These are phyloP conservation scores for Pelecanoides urinatrix DNA, from an alignment of 2,113 vertebrate genomes.

Conservation along the genomic window DNA sequence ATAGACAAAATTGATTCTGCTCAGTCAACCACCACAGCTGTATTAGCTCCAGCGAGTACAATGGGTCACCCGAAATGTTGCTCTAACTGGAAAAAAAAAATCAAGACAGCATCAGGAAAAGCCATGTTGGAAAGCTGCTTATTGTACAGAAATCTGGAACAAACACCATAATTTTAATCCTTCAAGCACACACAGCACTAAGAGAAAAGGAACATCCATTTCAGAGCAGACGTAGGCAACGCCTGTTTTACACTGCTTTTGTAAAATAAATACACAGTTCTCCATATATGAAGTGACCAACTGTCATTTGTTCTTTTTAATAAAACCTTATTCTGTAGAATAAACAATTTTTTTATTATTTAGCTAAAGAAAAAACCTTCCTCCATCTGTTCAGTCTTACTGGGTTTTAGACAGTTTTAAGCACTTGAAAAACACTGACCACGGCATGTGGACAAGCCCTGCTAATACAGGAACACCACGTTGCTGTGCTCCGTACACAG, in stretches of 20 bases:
- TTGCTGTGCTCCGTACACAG: background rate
- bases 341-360: background rate
- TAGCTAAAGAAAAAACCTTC: background rate
- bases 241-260: background rate
- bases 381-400: background rate
- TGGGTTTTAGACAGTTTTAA: background rate
- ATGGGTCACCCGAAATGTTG: background rate
- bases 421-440: background rate
- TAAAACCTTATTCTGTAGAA: background rate
- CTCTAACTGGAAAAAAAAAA: background rate
- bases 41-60: background rate
- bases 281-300: background rate
- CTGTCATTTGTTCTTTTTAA: background rate
- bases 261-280: background rate
- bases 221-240: background rate
- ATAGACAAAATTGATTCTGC: background rate
- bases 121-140: background rate
- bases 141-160: background rate
- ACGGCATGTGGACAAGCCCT: background rate
- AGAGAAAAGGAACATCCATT: background rate
- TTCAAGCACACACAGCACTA: rapidly evolving
- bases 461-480: background rate
- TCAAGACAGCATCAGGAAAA: background rate
- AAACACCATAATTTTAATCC: background rate
- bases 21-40: background rate